Evolutionary conservation across 2,888 invertebrate species (phyloP).

Genomic region (Taphrorychus bicolor): DNA sequence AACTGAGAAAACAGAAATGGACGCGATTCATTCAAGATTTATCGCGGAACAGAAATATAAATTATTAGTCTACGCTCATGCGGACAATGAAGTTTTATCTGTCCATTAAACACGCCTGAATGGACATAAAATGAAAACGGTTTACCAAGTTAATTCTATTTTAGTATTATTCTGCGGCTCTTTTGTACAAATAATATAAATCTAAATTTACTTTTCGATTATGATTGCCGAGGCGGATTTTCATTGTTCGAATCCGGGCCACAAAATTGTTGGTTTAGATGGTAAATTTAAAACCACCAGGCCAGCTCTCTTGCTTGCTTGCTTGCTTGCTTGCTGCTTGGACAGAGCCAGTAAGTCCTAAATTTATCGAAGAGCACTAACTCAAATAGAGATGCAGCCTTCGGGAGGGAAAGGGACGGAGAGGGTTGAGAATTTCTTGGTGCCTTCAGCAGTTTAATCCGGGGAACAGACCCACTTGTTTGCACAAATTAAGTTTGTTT

Average conservation of each 20-base stretch:
- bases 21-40: slow-evolving; percentile 35
- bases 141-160: slow-evolving; percentile 38
- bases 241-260: not conserved
- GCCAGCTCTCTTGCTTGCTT: no score
- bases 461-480: slow-evolving; percentile 51
- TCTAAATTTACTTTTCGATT: slow-evolving; percentile 29
- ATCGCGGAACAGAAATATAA: slow-evolving; percentile 36
- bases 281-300: no score
- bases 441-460: slow-evolving; percentile 41
- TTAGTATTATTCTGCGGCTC: slow-evolving; percentile 28
- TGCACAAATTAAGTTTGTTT: slow-evolving; percentile 57
- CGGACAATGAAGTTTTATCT: slow-evolving; percentile 41
- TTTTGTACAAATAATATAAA: slow-evolving; percentile 34
- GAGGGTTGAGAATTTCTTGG: slow-evolving; percentile 32
- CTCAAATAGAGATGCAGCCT: not conserved
- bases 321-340: no score
- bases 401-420: slow-evolving; percentile 11
- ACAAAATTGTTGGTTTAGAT: not conserved
- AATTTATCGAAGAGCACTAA: not conserved
- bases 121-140: slow-evolving; percentile 38
- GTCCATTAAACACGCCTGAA: slow-evolving; percentile 32
- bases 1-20: slow-evolving; percentile 35
- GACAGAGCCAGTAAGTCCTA: not conserved
- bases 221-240: not conserved
- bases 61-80: slow-evolving; percentile 32